A percentile compares a stretch with the other conserved stretches of the same genome.
Conservation (phyloP, 2,797 vertebrate species). For the Crax fasciolata region DNA sequence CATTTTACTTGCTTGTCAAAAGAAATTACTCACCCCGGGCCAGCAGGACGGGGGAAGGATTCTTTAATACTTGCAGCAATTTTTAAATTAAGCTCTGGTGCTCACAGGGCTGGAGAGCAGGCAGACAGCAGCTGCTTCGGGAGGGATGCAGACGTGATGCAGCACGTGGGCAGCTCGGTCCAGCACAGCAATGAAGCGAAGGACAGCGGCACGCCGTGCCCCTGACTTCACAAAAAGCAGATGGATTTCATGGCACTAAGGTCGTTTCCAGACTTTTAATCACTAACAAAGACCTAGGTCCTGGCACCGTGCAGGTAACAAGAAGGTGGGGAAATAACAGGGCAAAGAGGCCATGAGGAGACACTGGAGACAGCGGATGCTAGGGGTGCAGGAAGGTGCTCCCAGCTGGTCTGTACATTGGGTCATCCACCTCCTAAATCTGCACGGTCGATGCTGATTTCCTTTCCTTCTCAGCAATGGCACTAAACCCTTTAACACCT, state of each 20-base stretch:
- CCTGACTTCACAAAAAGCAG: neutral
- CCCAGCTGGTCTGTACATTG: fast-evolving
- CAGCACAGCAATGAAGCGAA: neutral
- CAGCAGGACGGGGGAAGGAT: constrained; percentile 20
- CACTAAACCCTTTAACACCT: neutral
- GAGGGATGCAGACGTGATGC: neutral
- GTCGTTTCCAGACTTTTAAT: neutral
- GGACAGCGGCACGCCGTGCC: neutral
- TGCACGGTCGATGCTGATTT: neutral
- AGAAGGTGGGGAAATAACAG: neutral
- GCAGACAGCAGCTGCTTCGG: constrained; percentile 39
- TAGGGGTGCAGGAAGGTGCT: neutral
- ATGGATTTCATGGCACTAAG: neutral
- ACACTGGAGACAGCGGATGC: neutral
- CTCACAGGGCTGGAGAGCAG: neutral
- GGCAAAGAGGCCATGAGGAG: neutral
- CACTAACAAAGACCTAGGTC: neutral
- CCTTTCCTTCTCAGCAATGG: neutral
- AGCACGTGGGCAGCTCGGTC: neutral
- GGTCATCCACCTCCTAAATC: neutral
- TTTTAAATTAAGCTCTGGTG: constrained; percentile 27
- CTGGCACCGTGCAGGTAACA: fast-evolving
- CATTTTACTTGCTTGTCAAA: constrained; percentile 49
- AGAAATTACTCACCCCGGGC: constrained; percentile 41
- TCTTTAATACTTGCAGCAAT: constrained; percentile 1